phyloP scores from a whole-genome alignment of 2,113 vertebrate genomes.

The Nothocercus nigrocapillus region DNA sequence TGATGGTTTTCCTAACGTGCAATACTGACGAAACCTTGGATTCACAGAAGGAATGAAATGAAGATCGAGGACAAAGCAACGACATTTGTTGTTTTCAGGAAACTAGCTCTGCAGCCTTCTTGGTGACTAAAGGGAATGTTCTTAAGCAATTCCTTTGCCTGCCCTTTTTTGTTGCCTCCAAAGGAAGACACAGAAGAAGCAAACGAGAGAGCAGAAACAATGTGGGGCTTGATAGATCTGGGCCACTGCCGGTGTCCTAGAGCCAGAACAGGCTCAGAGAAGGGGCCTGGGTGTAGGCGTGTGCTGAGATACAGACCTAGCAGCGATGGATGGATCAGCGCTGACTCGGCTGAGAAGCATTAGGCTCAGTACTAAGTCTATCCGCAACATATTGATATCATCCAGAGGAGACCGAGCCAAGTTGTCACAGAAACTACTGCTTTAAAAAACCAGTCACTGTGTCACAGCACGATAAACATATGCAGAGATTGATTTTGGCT shows the following conservation, averaged over 20 bases:
- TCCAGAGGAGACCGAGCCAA: not conserved
- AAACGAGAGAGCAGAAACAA: not conserved
- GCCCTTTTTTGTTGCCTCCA: not conserved
- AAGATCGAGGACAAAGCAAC: not conserved
- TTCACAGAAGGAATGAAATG: not conserved
- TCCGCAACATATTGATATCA: not conserved
- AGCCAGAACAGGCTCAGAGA: not conserved
- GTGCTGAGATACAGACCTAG: not conserved
- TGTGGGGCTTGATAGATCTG: not conserved
- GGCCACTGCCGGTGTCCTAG: not conserved
- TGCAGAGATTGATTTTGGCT: slow-evolving; percentile 51
- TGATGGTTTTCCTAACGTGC: not conserved
- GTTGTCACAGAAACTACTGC: slow-evolving; percentile 44
- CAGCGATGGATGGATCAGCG: accelerated
- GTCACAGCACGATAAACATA: slow-evolving; percentile 44
- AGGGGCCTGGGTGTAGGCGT: not conserved
- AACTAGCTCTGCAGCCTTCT: not conserved
- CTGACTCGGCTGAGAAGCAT: accelerated
- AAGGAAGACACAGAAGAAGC: not conserved
- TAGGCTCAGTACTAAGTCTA: not conserved
- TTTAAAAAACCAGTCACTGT: slow-evolving; percentile 12
- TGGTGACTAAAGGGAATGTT: not conserved
- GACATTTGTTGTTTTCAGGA: not conserved
- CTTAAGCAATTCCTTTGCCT: not conserved
- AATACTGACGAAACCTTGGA: not conserved